Conservation (phyloP, 2,113 vertebrate genomes). For the Leptobrachium ailaonicum region DNA sequence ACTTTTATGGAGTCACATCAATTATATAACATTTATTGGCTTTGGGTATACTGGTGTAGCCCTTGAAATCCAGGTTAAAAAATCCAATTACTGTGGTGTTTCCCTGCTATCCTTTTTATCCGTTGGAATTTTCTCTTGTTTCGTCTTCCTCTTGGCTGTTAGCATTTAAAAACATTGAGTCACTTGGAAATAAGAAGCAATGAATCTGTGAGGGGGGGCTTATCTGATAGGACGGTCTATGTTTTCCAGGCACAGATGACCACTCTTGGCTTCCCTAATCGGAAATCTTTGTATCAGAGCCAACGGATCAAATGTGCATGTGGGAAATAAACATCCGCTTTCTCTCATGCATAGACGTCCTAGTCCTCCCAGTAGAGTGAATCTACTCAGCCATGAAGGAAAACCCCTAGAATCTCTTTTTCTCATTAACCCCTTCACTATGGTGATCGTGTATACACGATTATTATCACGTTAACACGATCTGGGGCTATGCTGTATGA, state of each 20-base stretch:
- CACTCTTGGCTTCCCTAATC: slow-evolving; percentile 43
- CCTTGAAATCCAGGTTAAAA: background rate
- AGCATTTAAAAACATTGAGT: slow-evolving; percentile 28
- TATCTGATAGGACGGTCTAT: slow-evolving; percentile 34
- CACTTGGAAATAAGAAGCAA: slow-evolving; percentile 36
- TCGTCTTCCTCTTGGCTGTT: background rate
- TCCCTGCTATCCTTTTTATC: slow-evolving; percentile 10
- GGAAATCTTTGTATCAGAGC: slow-evolving; percentile 39
- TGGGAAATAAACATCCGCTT: slow-evolving; percentile 45
- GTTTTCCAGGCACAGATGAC: slow-evolving; percentile 35
- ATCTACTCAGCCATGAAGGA: background rate
- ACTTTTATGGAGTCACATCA: too few species aligned
- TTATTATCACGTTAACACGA: too few species aligned
- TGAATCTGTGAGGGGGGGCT: slow-evolving; percentile 10
- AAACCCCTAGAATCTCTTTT: background rate
- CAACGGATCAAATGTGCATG: slow-evolving; percentile 38
- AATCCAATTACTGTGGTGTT: background rate
- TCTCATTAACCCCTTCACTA: too few species aligned
- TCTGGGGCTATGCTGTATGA: too few species aligned
- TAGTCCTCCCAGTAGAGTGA: background rate
- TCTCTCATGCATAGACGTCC: background rate
- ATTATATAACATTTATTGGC: too few species aligned
- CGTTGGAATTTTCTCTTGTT: slow-evolving; percentile 1
- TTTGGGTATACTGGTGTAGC: too few species aligned
- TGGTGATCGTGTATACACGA: too few species aligned